These are phyloP conservation scores for Prosopocoilus inquinatus DNA, from an alignment of 2,888 invertebrate genomes.

Conservation along the genomic window DNA sequence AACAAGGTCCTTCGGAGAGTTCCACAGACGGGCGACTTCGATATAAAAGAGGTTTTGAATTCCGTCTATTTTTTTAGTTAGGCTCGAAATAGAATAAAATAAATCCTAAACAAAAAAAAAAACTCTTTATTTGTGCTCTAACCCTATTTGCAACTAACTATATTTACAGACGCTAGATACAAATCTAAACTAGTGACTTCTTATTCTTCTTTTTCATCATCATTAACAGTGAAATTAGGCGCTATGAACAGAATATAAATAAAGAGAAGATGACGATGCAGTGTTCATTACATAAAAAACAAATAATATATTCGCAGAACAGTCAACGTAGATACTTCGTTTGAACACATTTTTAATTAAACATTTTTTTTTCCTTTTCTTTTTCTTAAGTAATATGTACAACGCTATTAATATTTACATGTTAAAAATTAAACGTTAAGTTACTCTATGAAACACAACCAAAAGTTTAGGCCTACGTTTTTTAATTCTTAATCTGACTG, in stretches of 20 bases:
- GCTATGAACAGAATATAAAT: no score
- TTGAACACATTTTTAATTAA: neutral
- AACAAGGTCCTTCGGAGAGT: constrained; percentile 61
- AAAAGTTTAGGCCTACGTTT: neutral
- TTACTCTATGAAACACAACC: constrained; percentile 1
- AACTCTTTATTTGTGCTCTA: constrained; percentile 7
- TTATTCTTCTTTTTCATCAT: neutral
- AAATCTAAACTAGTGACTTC: constrained; percentile 22
- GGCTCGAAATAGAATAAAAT: neutral
- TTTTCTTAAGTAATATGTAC: neutral
- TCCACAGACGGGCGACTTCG: constrained; percentile 75
- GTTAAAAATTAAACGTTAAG: constrained; percentile 1
- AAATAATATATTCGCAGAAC: no score
- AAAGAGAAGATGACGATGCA: no score
- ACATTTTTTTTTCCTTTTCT: neutral
- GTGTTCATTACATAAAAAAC: no score
- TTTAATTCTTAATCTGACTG: neutral
- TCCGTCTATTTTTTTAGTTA: constrained; percentile 89
- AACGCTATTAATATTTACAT: neutral
- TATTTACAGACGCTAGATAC: constrained; percentile 16
- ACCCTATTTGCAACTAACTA: constrained; percentile 19
- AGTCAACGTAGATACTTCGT: neutral
- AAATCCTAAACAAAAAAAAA: constrained; percentile 6
- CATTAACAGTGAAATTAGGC: no score
- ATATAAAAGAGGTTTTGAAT: constrained; percentile 69